Percentiles rank a stretch among this genome's conserved stretches.
These are phyloP conservation scores for Muschampia plurimacula DNA, from an alignment of 2,888 invertebrate genomes.

Conservation along the genomic window DNA sequence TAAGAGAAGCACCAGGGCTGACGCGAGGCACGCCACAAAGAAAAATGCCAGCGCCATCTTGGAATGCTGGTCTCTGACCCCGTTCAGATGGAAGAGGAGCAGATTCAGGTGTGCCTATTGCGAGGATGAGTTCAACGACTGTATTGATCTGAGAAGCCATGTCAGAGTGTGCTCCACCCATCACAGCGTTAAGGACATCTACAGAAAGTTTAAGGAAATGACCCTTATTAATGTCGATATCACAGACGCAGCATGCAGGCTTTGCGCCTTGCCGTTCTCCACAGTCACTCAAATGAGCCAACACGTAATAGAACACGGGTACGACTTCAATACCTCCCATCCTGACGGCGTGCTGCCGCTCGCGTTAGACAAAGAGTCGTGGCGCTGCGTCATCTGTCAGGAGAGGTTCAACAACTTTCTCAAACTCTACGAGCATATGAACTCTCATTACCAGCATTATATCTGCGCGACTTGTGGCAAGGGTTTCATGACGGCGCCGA, in stretches of 20 bases:
- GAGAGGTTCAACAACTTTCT: conserved; percentile 74
- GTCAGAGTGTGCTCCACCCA: conserved; percentile 61
- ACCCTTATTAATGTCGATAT: conserved; percentile 73
- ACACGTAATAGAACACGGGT: conserved; percentile 67
- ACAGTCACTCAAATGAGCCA: conserved; percentile 63
- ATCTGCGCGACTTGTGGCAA: conserved; percentile 78
- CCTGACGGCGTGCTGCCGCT: conserved; percentile 77
- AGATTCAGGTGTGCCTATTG: conserved; percentile 77
- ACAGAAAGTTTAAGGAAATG: conserved; percentile 79
- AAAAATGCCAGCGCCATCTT: conserved; percentile 71
- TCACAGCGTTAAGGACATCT: conserved; percentile 70
- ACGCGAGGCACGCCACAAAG: conserved; percentile 72
- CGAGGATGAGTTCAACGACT: conserved; percentile 71
- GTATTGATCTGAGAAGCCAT: conserved; percentile 63
- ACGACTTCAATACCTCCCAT: conserved; percentile 61
- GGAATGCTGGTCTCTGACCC: conserved; percentile 71
- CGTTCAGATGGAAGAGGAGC: conserved; percentile 77
- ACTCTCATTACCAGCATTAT: conserved; percentile 75
- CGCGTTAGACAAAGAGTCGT: conserved; percentile 67
- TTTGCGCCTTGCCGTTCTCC: conserved; percentile 60
- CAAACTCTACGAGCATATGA: conserved; percentile 79
- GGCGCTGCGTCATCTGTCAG: conserved; percentile 70
- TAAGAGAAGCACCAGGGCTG: conserved; percentile 69
- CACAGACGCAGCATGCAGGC: conserved; percentile 64
- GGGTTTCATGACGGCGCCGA: conserved; percentile 75